Percentiles rank a stretch among this genome's conserved stretches.
Conservation (phyloP, 2,797 vertebrate species). For the Champsocephalus gunnari region DNA sequence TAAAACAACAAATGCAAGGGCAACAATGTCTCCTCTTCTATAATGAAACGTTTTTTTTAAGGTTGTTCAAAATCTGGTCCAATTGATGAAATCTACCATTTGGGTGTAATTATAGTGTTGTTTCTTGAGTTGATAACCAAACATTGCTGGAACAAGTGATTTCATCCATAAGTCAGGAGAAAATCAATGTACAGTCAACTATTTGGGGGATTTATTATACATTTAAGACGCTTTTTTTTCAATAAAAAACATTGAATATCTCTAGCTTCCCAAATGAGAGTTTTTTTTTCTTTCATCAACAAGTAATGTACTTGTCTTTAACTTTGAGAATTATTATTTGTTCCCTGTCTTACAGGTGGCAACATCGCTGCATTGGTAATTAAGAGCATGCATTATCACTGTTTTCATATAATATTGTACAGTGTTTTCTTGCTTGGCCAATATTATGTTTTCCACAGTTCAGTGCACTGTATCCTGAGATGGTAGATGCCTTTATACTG, state of each 20-base stretch:
- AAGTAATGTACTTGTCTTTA: background rate
- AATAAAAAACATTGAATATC: background rate
- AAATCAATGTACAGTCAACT: background rate
- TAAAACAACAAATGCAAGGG: background rate
- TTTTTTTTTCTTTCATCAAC: background rate
- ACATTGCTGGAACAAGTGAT: background rate
- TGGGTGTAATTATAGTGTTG: background rate
- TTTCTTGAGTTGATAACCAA: background rate
- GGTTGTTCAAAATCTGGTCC: background rate
- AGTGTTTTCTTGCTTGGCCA: conserved; percentile 4
- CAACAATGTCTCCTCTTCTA: too few relatives aligned
- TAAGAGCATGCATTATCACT: background rate
- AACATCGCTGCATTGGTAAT: conserved; percentile 83
- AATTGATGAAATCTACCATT: background rate
- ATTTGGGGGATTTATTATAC: background rate
- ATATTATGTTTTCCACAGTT: conserved; percentile 75
- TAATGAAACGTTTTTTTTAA: too few relatives aligned
- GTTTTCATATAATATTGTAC: background rate
- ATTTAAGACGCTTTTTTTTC: background rate
- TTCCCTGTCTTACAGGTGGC: conserved; percentile 75
- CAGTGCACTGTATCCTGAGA: conserved; percentile 85
- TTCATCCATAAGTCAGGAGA: background rate
- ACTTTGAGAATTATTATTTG: background rate
- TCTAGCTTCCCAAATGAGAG: background rate
- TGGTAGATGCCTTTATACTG: conserved; percentile 87